These are phyloP conservation scores for Monopis laevigella DNA, from an alignment of 2,888 invertebrate species.

Conservation along the genomic window DNA sequence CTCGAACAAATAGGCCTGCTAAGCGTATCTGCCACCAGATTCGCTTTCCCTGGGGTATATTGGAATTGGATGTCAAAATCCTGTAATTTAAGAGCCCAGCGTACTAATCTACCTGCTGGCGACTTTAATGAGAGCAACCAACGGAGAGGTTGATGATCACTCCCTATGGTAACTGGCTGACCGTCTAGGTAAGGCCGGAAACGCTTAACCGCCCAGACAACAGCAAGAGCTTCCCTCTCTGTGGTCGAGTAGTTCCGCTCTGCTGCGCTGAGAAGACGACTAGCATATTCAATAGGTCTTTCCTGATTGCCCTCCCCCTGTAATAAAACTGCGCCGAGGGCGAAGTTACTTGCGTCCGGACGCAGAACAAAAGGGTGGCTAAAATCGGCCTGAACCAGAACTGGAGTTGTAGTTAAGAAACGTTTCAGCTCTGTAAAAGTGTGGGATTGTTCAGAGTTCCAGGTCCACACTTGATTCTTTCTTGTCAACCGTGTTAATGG, in stretches of 20 bases:
- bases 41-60: constrained; percentile 34
- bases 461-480: constrained; percentile 23
- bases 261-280: constrained; percentile 21
- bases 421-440: constrained; percentile 19
- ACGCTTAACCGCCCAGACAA: constrained; percentile 20
- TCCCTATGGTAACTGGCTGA: not conserved
- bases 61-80: constrained; percentile 31
- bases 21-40: constrained; percentile 36
- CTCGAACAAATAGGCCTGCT: constrained; percentile 10
- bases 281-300: constrained; percentile 22
- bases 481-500: constrained; percentile 20
- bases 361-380: constrained; percentile 17
- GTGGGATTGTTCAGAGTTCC: constrained; percentile 20
- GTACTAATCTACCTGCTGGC: constrained; percentile 35
- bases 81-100: constrained; percentile 43
- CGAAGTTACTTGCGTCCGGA: constrained; percentile 20
- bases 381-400: constrained; percentile 18
- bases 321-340: constrained; percentile 15
- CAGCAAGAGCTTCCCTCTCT: constrained; percentile 31
- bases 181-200: constrained; percentile 16
- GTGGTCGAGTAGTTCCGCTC: constrained; percentile 31
- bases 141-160: no score
- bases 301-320: constrained; percentile 18
- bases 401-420: constrained; percentile 17
- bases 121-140: no score